Conservation (phyloP, 2,888 invertebrate genomes). For the Dryadula phaetusa region DNA sequence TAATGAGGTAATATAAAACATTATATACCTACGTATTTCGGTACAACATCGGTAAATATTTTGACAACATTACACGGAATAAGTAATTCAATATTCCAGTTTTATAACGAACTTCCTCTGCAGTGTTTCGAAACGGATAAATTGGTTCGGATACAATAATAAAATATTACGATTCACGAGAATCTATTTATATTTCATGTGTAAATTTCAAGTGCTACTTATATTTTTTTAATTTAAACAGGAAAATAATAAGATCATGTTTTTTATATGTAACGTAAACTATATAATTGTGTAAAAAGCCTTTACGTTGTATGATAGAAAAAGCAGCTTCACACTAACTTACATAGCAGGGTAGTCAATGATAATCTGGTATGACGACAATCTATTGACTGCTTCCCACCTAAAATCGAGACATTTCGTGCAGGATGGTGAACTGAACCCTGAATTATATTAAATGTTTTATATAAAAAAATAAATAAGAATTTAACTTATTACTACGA, state of each 20-base stretch:
- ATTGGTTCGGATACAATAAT: slow-evolving; percentile 31
- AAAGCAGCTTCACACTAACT: background rate
- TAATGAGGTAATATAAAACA: background rate
- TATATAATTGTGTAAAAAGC: too few species aligned
- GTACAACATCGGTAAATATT: slow-evolving; percentile 8
- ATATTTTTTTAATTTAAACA: slow-evolving; percentile 7
- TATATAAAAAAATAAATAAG: background rate
- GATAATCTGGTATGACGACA: too few species aligned
- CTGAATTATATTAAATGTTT: too few species aligned
- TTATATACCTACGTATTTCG: background rate
- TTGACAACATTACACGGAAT: slow-evolving; percentile 10
- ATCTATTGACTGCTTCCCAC: too few species aligned
- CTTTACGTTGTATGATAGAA: too few species aligned
- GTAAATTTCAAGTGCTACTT: slow-evolving; percentile 23
- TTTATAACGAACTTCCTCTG: slow-evolving; percentile 24
- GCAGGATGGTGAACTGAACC: too few species aligned
- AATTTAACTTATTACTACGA: background rate
- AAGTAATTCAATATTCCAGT: slow-evolving; percentile 28
- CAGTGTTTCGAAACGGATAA: slow-evolving; percentile 25
- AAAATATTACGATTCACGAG: slow-evolving; percentile 32
- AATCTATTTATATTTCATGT: slow-evolving; percentile 27
- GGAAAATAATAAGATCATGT: background rate
- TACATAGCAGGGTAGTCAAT: background rate
- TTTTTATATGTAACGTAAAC: slow-evolving; percentile 2
- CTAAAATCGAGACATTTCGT: too few species aligned